Percentiles rank a stretch among this genome's conserved stretches.
phyloP scores from a whole-genome alignment of 2,888 invertebrate species.

The Drosophila kuntzei region DNA sequence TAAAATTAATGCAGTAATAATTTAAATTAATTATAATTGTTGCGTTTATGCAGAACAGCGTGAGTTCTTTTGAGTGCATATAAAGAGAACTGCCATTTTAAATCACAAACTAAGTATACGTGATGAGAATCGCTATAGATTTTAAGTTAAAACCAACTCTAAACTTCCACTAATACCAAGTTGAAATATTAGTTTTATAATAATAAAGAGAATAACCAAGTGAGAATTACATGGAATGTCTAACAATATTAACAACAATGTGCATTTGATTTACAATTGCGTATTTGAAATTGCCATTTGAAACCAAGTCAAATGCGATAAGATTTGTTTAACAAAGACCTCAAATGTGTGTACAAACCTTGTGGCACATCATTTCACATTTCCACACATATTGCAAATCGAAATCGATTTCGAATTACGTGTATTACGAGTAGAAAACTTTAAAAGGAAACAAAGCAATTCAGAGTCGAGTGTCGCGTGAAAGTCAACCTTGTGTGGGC shows the following conservation, averaged over 20 bases:
- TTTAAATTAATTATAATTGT: slow-evolving; percentile 33
- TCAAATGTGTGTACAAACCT: slow-evolving; percentile 51
- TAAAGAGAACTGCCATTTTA: neutral
- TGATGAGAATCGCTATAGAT: too few species aligned
- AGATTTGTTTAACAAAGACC: slow-evolving; percentile 47
- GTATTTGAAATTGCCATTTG: slow-evolving; percentile 18
- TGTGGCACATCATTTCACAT: slow-evolving; percentile 38
- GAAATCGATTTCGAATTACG: slow-evolving; percentile 68
- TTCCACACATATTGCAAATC: slow-evolving; percentile 42
- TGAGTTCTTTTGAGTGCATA: neutral
- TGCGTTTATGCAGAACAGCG: slow-evolving; percentile 17
- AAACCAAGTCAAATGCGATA: slow-evolving; percentile 47
- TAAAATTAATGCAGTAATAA: slow-evolving; percentile 49
- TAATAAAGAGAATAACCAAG: neutral
- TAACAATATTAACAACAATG: slow-evolving; percentile 2
- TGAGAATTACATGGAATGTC: slow-evolving; percentile 2
- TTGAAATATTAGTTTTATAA: too few species aligned
- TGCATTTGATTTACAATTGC: slow-evolving; percentile 21
- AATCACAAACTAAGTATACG: neutral
- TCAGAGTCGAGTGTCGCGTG: slow-evolving; percentile 51
- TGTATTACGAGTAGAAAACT: slow-evolving; percentile 46
- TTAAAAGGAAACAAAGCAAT: slow-evolving; percentile 63
- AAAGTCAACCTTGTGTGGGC: slow-evolving; percentile 64
- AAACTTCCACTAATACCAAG: too few species aligned
- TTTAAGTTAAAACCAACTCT: too few species aligned